phyloP scores from a whole-genome alignment of 2,888 invertebrate genomes.

The Junonia oenone region DNA sequence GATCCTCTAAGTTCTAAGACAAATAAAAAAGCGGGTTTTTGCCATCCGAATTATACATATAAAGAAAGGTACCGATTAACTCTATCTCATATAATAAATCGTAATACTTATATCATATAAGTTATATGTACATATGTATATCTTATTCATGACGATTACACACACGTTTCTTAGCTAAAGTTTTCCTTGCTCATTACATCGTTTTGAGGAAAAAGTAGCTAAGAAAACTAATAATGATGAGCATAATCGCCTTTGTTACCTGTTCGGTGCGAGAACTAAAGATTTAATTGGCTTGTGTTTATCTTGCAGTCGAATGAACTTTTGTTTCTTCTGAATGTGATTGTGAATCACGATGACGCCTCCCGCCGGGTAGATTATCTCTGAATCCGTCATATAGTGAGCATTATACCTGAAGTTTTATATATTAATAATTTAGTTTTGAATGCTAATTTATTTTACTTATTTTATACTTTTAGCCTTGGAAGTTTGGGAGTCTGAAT shows the following conservation, averaged over 20 bases:
- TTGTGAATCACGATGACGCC: constrained; percentile 87
- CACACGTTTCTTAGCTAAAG: neutral
- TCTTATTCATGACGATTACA: too few species aligned
- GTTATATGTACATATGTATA: too few species aligned
- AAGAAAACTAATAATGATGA: neutral
- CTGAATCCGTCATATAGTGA: constrained; percentile 85
- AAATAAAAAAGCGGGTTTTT: too few species aligned
- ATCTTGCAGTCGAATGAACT: constrained; percentile 84
- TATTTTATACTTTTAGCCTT: too few species aligned
- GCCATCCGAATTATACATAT: too few species aligned
- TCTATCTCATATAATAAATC: too few species aligned
- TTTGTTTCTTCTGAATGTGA: constrained; percentile 84
- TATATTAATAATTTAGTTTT: neutral
- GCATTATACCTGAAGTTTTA: constrained; percentile 79
- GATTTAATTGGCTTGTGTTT: constrained; percentile 82
- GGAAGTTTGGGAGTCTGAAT: too few species aligned
- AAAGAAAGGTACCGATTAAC: too few species aligned
- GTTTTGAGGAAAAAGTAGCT: neutral
- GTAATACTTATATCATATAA: too few species aligned
- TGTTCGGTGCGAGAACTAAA: constrained; percentile 83
- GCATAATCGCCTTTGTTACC: constrained; percentile 52
- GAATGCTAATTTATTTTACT: too few species aligned
- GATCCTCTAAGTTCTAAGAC: too few species aligned
- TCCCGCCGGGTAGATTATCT: constrained; percentile 89
- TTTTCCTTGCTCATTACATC: neutral